Base-by-base conservation (phyloP, 2,888 invertebrate genomes). In the Pandemis heparana region DNA sequence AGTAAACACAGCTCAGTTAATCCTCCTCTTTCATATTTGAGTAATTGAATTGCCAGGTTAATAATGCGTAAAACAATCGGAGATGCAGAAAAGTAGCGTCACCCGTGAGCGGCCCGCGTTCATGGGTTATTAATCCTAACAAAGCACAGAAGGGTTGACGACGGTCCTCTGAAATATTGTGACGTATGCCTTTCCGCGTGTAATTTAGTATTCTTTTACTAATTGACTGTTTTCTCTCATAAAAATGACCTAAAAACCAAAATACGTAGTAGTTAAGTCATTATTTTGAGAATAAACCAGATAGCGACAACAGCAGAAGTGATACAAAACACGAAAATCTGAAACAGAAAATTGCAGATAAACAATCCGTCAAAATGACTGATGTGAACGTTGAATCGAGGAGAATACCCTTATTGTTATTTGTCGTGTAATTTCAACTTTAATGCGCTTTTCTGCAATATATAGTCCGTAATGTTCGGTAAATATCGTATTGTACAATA, bases 21-120 rank as follows among this genome's bases (percentile, higher is more conserved):
- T 80, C 80, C 83, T 85, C 85, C 84, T 88, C 85, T 85, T 88
- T 86, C 83, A 88, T 87, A 89, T 89, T 89, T 88, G 86, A 86
- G 87, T 93, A 93, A 94, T 94, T 94, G 92, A 79, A 90, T 92
- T 92, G 94, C 87, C 86, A 85, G 89, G 88, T 92, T 93, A 94
- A 94, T 92, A 92, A 92, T 89, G 92, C 93, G 93, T 91, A 89
- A 92, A 93, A 94, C 92, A 93, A 92, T 92, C 89, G 87, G 83
- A 86, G 89, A 91, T 90, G 89, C 89, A 87, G 90, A 89, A 92
- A 92, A 93, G 86, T 80, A 80, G 83, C 86, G 82, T 81, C 80
- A 80, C 81, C 84, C 80, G 87, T 82, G 85, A 83, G 79, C 87
- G 77, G 79, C 79, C 80, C 80, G 82, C 85, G 84, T 92, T 93